Percentiles rank a stretch among this genome's conserved stretches.
phyloP scores from a whole-genome alignment of 2,888 invertebrate genomes.

The Ornithoptera alexandrae region DNA sequence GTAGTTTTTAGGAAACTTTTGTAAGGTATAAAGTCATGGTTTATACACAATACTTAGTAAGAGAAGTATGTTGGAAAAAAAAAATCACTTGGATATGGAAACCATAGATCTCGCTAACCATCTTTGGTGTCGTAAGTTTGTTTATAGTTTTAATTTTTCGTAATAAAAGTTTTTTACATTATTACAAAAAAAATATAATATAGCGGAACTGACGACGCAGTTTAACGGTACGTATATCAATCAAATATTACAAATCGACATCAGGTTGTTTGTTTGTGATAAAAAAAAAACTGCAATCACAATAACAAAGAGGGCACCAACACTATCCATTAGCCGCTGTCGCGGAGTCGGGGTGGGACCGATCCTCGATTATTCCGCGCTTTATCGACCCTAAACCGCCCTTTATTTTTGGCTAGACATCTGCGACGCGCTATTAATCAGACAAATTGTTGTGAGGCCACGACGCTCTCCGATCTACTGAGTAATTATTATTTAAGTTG shows the following conservation, averaged over 20 bases:
- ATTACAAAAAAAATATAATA: neutral
- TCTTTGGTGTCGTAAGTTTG: neutral
- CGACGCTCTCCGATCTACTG: conserved; percentile 30
- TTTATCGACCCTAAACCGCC: conserved; percentile 41
- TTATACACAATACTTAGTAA: too few species aligned
- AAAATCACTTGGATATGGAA: too few species aligned
- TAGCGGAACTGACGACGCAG: neutral
- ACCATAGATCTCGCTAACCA: too few species aligned
- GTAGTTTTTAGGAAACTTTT: too few species aligned
- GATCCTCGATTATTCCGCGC: conserved; percentile 40
- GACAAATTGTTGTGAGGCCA: conserved; percentile 39
- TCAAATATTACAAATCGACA: conserved; percentile 27
- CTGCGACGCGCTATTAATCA: conserved; percentile 50
- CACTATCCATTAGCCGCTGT: conserved; percentile 50
- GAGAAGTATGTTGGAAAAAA: too few species aligned
- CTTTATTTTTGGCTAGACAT: conserved; percentile 52
- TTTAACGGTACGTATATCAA: neutral
- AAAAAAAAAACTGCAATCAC: conserved; percentile 27
- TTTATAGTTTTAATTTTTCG: neutral
- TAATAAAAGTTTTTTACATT: neutral
- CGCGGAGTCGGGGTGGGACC: conserved; percentile 35
- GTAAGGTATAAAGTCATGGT: too few species aligned
- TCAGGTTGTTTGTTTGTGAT: conserved; percentile 25
- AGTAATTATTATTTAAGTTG: conserved; percentile 30
- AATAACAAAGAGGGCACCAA: conserved; percentile 48